Evolutionary conservation across 2,797 vertebrate species (phyloP), one percentile per base, ranked within the genome.

Genomic region (Anabacerthia variegaticeps): DNA sequence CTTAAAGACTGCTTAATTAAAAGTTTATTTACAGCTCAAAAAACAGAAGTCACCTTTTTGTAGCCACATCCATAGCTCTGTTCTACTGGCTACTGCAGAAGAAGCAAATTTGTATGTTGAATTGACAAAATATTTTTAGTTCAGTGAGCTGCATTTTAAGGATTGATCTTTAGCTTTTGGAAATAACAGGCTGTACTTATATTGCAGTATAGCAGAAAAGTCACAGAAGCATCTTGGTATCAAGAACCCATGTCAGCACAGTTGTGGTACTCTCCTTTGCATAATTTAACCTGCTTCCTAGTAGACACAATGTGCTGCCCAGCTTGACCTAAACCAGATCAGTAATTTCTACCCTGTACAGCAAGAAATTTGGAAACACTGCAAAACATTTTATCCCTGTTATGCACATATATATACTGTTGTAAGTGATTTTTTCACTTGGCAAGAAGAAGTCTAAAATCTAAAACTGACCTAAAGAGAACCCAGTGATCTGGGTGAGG

Each of bases 311-410:
- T 30, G 44, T 67, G 21, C 68, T 90, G 22, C 54, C n/a, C 19
- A 22, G 43, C 39, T 82, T 85, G 41, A 63, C 14, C 19, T 63
- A 55, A 88, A 22, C 17, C 36, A 55, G 8, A 51, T 28, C 12
- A 12, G 22, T 51, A 34, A 21, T 83, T 91, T 69, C 39, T 55
- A 10, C 44, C 32, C 24, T 44, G 12, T 71, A 19, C 15, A 34
- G 37, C 30, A 80, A 37, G 44, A 65, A 44, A 72, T 91, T 66
- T 7, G 6, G 55, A 73, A 75, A 68, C 10, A 23, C 4, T 30
- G 7, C 24, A 19, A 34, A 79, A 10, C 1, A 0, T 55, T 58
- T 27, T 30, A 0, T 74, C 6, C 3, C 22, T 91, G 13, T 67
- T 87, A 36, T 2, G 10, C 36, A 78, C 14, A 12, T 59, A 37